Percentiles rank a stretch among this genome's conserved stretches.
phyloP scores from a whole-genome alignment of 2,113 vertebrate genomes.

The Vidua macroura region DNA sequence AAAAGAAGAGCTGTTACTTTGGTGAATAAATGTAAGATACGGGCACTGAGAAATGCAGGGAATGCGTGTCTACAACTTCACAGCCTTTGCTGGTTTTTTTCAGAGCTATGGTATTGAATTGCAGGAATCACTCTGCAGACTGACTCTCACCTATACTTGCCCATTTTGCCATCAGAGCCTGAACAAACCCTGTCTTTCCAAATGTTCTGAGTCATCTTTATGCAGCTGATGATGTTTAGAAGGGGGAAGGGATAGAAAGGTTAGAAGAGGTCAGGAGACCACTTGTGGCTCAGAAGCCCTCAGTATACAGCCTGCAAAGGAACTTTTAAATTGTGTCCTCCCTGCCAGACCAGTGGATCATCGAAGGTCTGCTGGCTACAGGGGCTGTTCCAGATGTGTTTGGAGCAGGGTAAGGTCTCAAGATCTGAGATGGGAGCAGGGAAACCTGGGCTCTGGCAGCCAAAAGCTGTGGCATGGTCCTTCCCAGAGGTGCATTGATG shows the following conservation, averaged over 20 bases:
- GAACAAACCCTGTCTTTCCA: not conserved
- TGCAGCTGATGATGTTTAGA: not conserved
- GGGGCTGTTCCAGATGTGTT: not conserved
- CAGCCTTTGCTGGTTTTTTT: not conserved
- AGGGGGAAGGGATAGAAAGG: not conserved
- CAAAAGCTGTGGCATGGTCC: not conserved
- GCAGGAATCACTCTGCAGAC: not conserved
- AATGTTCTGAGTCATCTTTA: not conserved
- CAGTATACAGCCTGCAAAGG: not conserved
- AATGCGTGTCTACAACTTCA: not conserved
- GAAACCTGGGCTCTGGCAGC: not conserved
- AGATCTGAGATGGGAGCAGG: not conserved
- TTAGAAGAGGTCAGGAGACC: not conserved
- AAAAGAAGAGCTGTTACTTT: not conserved
- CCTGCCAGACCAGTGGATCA: not conserved
- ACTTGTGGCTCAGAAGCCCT: not conserved
- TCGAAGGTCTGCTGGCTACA: not conserved
- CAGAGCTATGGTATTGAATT: not conserved
- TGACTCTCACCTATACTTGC: not conserved
- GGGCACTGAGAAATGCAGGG: not conserved
- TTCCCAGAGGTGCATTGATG: not conserved
- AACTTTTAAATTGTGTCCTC: not conserved
- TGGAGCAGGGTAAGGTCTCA: not conserved
- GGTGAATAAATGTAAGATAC: not conserved
- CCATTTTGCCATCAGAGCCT: not conserved